These are phyloP conservation scores for Chlorodrepanis virens DNA, from an alignment of 2,113 vertebrate species.

Conservation along the genomic window DNA sequence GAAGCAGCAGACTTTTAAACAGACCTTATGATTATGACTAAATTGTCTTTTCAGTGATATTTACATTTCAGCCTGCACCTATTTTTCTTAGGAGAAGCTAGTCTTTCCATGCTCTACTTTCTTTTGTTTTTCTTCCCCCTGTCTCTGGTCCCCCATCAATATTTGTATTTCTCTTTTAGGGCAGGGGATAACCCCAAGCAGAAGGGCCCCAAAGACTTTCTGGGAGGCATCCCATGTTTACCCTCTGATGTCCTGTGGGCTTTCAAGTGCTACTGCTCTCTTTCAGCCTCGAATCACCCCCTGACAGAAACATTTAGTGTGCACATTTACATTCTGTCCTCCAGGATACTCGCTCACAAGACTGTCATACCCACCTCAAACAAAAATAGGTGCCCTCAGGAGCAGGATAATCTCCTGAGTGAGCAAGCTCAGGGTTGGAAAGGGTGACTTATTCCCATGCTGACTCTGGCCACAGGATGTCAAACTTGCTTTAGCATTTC, in stretches of 20 bases:
- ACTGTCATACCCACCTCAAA: background rate
- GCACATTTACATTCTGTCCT: background rate
- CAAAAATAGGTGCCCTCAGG: background rate
- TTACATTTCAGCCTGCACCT: background rate
- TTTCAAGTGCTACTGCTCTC: background rate
- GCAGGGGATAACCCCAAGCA: background rate
- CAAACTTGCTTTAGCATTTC: slow-evolving; percentile 44
- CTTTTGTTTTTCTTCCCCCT: fast-evolving
- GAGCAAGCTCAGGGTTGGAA: background rate
- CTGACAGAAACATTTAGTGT: background rate
- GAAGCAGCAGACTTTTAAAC: background rate
- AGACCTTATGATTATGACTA: background rate
- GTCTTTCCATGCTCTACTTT: background rate
- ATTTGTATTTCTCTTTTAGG: background rate
- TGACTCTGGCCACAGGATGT: slow-evolving; percentile 26
- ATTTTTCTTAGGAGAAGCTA: background rate
- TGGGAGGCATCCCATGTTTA: background rate
- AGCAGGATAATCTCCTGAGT: background rate
- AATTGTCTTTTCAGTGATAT: background rate
- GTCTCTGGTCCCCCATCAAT: background rate
- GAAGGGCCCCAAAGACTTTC: background rate
- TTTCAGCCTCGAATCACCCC: background rate
- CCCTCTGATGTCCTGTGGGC: background rate
- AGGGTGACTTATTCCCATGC: background rate
- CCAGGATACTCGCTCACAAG: background rate